Evolutionary conservation across 92 coral and sea anemone species (phyloP), one percentile per base, ranked within the genome.

Genomic region (Epizoanthus fatuus): DNA sequence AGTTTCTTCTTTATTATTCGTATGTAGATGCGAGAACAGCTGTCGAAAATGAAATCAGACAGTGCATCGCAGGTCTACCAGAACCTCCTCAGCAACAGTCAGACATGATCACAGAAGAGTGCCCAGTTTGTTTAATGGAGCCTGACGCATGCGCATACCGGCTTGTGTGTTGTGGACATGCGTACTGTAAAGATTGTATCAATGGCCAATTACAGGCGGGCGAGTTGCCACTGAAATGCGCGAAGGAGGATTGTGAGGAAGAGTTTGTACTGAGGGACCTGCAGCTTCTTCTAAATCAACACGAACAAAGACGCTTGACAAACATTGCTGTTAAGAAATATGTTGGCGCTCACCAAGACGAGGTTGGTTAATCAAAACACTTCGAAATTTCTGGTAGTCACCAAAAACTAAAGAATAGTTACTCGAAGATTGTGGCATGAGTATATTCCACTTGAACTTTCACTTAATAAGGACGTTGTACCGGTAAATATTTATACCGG

Each of bases 101-200:
- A 3, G 84, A 65, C 0, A 47, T 1, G 3, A 51, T 65, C 29
- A 40, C 39, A 15, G 89, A 86, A 67, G 88, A 79, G 57, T 96
- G 99, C 72, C 95, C 97, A 9, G 92, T 91, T 78, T 96, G 99
- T 84, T 60, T 91, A 5, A 84, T 91, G 78, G 91, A 86, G 32
- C 80, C 93, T 29, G 96, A 85, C 13, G 91, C 42, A 0, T 86
- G 85, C 2, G 58, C 88, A 8, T 91, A 95, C 79, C 85, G 95
- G 74, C 93, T 96, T 53, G 92, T 92, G 4, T 85, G 89, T 29
- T 96, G 99, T 91, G 98, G 98, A 3, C 99, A 96, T 85, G 94
- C 81, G 58, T 95, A 89, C 87, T 94, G 98, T 72, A 75, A 40
- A 80, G 76, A 49, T 20, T 96, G 99, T 42, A 80, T 91, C 71